These are phyloP conservation scores for Drosophila tropicalis DNA, from an alignment of 1,140 invertebrate species.

Conservation along the genomic window DNA sequence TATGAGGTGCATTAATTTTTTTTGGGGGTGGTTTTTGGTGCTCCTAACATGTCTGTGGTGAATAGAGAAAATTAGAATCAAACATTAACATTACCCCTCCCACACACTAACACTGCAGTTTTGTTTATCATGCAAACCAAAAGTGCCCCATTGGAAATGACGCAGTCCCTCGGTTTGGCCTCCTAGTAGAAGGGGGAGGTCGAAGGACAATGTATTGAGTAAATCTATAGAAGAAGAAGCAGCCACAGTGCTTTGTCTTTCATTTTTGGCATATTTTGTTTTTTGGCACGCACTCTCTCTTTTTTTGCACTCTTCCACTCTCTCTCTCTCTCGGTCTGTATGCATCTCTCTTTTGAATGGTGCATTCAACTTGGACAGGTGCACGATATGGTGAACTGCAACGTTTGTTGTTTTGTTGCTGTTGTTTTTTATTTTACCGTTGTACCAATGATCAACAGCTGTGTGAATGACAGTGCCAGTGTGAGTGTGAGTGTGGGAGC, in stretches of 20 bases:
- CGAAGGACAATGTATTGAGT: constrained; percentile 28
- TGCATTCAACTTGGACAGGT: constrained; percentile 71
- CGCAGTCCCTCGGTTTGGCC: constrained; percentile 6
- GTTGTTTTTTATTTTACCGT: no score
- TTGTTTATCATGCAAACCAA: constrained; percentile 19
- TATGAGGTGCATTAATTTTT: no score
- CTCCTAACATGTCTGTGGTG: constrained; percentile 5
- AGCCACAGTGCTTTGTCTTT: constrained; percentile 26
- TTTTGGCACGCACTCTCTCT: constrained; percentile 31
- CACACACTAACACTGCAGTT: constrained; percentile 15
- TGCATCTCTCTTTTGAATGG: constrained; percentile 40
- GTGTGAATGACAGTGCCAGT: constrained; percentile 30
- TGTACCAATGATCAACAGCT: constrained; percentile 62
- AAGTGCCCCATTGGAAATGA: constrained; percentile 21
- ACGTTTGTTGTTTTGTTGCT: constrained; percentile 28
- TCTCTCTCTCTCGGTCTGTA: constrained; percentile 5
- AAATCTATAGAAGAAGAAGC: constrained; percentile 19
- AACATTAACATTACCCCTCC: not conserved
- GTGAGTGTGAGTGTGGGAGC: constrained; percentile 11
- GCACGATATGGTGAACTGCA: constrained; percentile 37
- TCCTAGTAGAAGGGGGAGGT: constrained; percentile 2
- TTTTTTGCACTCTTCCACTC: constrained; percentile 3
- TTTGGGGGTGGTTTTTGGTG: constrained; percentile 15
- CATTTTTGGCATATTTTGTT: constrained; percentile 30
- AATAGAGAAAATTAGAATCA: not conserved